Percentiles rank a stretch among this genome's conserved stretches.
phyloP scores from a whole-genome alignment of 2,888 invertebrate genomes.

The Scrobipalpa costella region DNA sequence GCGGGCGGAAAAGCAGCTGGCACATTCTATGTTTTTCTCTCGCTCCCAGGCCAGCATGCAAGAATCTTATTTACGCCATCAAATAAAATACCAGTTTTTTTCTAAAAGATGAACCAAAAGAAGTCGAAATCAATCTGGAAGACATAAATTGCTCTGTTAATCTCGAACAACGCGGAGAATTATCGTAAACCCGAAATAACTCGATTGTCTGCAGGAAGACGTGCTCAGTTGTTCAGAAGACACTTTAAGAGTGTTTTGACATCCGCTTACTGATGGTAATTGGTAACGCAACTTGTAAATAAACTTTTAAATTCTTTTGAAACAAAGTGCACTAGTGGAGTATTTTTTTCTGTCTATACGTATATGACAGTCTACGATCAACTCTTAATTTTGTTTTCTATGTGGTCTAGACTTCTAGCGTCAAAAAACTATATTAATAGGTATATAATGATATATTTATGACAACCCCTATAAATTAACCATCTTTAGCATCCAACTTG shows the following conservation, averaged over 20 bases:
- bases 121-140: conserved; percentile 62
- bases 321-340: neutral
- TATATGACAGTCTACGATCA: neutral
- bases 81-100: neutral
- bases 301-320: conserved; percentile 47
- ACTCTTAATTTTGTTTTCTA: no score
- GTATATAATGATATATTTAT: no score
- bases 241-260: conserved; percentile 26
- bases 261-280: conserved; percentile 66
- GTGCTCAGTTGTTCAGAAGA: conserved; percentile 3
- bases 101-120: conserved; percentile 19
- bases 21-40: no score
- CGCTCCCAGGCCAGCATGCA: no score
- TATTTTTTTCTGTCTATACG: neutral
- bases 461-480: no score
- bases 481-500: no score
- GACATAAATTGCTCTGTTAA: conserved; percentile 70
- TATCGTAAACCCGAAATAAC: conserved; percentile 62
- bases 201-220: conserved; percentile 49
- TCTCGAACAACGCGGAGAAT: conserved; percentile 61
- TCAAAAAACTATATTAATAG: no score
- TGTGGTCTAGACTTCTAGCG: no score
- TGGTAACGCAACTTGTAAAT: conserved; percentile 46
- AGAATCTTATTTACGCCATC: neutral
- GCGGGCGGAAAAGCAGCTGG: no score